Conservation (phyloP, 2,888 invertebrate species). For the Dasypolia templi region DNA sequence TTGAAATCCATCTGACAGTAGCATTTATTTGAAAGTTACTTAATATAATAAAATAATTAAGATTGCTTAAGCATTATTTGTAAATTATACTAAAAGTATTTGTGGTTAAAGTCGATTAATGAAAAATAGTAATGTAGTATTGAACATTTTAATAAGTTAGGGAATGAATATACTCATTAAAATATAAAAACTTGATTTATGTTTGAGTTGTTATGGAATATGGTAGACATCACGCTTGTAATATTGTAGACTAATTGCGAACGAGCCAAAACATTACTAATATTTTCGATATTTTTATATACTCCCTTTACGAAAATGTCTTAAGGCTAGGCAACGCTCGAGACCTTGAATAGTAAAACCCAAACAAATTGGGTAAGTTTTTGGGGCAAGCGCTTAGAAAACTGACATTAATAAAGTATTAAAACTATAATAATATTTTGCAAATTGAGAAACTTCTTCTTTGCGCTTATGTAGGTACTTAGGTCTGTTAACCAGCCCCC, state of each 20-base stretch:
- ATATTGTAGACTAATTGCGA: not conserved
- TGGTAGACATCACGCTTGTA: not conserved
- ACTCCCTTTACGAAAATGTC: not conserved
- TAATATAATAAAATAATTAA: not conserved
- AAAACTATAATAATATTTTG: not conserved
- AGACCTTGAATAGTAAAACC: not conserved
- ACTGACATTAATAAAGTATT: not conserved
- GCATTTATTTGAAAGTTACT: not conserved
- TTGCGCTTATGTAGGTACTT: not conserved
- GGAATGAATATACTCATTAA: not conserved
- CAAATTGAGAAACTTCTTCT: not conserved
- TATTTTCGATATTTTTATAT: not conserved
- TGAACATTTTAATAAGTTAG: too few species aligned
- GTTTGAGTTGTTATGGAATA: fast-evolving
- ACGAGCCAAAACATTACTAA: not conserved
- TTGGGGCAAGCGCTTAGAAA: not conserved
- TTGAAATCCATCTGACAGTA: not conserved
- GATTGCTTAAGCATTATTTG: not conserved
- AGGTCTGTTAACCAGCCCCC: not conserved
- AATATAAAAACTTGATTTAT: not conserved
- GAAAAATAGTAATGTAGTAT: not conserved
- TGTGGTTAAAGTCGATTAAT: slow-evolving; percentile 17
- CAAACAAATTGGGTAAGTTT: not conserved
- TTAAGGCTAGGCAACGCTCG: not conserved
- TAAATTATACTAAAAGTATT: not conserved